Evolutionary conservation across 2,113 vertebrate genomes (phyloP), one percentile per base, ranked within the genome.

Genomic region (Rhabdornis inornatus): DNA sequence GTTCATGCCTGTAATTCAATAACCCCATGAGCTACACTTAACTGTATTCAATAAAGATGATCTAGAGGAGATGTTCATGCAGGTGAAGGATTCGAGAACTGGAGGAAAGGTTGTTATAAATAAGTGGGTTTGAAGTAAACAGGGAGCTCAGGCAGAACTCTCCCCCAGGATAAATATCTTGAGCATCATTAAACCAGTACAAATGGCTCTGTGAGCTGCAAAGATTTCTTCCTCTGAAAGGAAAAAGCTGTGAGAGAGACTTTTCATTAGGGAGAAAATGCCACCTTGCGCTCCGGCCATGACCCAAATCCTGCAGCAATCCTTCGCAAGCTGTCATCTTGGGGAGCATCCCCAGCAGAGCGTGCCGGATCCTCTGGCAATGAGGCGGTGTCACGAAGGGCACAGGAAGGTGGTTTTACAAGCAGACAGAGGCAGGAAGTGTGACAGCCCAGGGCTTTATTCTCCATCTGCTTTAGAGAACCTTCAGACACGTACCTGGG

Each of bases 1-100:
- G 89, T 92, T 95, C 71, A 60, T 92, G 94, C 82, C 85, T 89
- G 89, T 90, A 94, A 95, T 95, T 92, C 93, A 90, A 89, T 95
- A 96, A 94, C 76, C 89, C 90, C 92, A 77, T 78, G 92, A 96
- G 95, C 89, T 91, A 86, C 82, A 45, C 88, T 97, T 92, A 91
- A 95, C 91, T 92, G 82, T 75, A 89, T 92, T 94, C 94, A 94
- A 71, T 97, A 92, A 96, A 94, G 90, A 96, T 95, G 96, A 97
- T 96, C 78, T 97, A 97, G 92, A 74, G 83, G 88, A 89, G 57
- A 61, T 79, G 56, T 76, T 97, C 5, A 0, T 76, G 75, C 92
- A 88, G 77, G 79, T 96, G 95, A 96, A 96, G 49, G 90, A 96
- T 89, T 95, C 87, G 94, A 88, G 92, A 94, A 95, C 81, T 63